Conservation (phyloP, 2,888 invertebrate species). For the Apamea anceps region DNA sequence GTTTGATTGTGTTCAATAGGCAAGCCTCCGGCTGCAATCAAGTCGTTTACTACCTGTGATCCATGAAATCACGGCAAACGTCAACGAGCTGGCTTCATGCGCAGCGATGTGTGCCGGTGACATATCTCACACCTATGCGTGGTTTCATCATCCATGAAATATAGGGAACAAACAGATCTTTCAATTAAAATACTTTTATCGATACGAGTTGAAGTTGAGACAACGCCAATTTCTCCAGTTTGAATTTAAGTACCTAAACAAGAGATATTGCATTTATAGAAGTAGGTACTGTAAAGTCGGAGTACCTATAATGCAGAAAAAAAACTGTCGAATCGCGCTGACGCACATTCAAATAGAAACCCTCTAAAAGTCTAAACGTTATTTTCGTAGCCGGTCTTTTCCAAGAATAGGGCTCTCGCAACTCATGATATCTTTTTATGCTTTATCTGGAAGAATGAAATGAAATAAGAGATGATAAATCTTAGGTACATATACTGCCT, state of each 20-base stretch:
- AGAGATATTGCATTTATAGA: background rate
- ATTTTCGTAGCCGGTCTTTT: background rate
- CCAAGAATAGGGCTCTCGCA: background rate
- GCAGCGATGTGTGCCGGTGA: conserved; percentile 46
- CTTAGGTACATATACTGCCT: background rate
- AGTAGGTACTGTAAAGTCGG: background rate
- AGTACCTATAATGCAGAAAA: background rate
- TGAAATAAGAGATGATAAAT: background rate
- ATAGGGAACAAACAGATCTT: conserved; percentile 4
- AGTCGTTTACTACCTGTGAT: conserved; percentile 42
- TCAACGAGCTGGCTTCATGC: conserved; percentile 49
- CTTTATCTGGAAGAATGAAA: background rate
- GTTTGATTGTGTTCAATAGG: conserved; percentile 25
- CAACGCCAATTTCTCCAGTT: background rate
- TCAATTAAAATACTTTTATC: background rate
- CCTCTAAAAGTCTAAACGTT: background rate
- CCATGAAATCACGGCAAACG: conserved; percentile 48
- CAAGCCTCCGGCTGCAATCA: conserved; percentile 30
- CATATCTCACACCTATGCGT: conserved; percentile 39
- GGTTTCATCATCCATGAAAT: conserved; percentile 30
- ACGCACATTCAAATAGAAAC: background rate
- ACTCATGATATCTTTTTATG: background rate
- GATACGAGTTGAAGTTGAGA: background rate
- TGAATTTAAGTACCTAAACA: background rate
- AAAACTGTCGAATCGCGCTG: background rate